Evolutionary conservation across 2,888 invertebrate genomes (phyloP).

Genomic region (Aspidapion aeneum): DNA sequence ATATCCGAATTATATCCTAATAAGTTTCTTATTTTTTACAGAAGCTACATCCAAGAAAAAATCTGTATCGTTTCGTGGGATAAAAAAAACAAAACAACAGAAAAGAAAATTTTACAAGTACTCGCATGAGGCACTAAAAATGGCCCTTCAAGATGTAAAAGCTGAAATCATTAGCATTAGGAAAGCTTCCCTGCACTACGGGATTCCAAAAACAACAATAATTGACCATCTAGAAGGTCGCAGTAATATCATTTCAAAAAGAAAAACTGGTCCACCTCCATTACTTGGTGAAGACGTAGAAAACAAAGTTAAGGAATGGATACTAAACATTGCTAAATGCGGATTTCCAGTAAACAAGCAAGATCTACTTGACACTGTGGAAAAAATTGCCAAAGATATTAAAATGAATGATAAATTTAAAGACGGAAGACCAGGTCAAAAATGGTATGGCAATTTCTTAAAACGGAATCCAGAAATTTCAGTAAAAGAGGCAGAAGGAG

Average conservation of each 20-base stretch:
- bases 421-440: conserved; percentile 22
- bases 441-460: conserved; percentile 34
- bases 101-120: not conserved
- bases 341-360: conserved; percentile 36
- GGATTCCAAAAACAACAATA: not conserved
- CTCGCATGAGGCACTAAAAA: not conserved
- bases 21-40: not conserved
- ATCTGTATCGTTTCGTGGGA: not conserved
- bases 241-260: not conserved
- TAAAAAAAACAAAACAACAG: not conserved
- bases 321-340: conserved; percentile 31
- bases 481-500: conserved; percentile 18
- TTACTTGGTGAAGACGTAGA: conserved; percentile 26
- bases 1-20: not conserved
- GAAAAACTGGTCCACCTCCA: conserved; percentile 31
- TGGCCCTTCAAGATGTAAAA: not conserved
- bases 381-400: conserved; percentile 25
- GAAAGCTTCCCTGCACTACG: not conserved
- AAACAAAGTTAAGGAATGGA: conserved; percentile 33
- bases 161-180: not conserved
- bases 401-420: conserved; percentile 15
- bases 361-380: conserved; percentile 33
- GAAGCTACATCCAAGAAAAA: too few relatives aligned
- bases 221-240: not conserved
- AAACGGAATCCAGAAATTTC: conserved; percentile 32